A percentile compares a stretch with the other conserved stretches of the same genome.
phyloP scores from a whole-genome alignment of 2,888 invertebrate species.

The Clepsis dumicolana region DNA sequence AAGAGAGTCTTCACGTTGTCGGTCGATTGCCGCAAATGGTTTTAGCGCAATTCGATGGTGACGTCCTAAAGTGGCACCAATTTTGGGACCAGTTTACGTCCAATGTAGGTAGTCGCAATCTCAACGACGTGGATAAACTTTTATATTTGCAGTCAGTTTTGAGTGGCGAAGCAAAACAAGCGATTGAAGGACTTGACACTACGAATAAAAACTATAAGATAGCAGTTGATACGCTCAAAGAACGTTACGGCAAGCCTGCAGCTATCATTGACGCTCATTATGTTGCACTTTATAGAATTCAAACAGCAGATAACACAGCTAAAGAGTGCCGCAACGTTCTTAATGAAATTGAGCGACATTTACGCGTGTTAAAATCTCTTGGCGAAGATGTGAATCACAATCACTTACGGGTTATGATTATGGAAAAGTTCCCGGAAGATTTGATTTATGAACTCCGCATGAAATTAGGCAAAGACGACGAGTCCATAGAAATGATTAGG shows the following conservation, averaged over 20 bases:
- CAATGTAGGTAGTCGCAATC: conserved; percentile 44
- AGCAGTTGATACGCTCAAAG: conserved; percentile 42
- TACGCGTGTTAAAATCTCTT: conserved; percentile 46
- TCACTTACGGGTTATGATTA: conserved; percentile 36
- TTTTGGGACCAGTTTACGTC: conserved; percentile 51
- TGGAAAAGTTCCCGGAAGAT: background rate
- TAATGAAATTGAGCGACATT: conserved; percentile 48
- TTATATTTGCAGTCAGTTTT: conserved; percentile 46
- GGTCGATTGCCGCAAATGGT: conserved; percentile 37
- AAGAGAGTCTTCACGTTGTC: no score
- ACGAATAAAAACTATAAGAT: no score
- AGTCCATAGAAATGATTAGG: background rate
- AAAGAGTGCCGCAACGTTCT: conserved; percentile 40
- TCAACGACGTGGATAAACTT: conserved; percentile 48
- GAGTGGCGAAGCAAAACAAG: conserved; percentile 42
- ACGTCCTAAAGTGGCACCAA: conserved; percentile 46
- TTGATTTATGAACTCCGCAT: background rate
- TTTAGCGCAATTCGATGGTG: conserved; percentile 46
- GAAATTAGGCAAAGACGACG: background rate
- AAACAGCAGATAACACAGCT: conserved; percentile 16
- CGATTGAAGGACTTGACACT: conserved; percentile 46
- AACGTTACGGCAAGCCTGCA: conserved; percentile 41
- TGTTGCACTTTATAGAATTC: conserved; percentile 43
- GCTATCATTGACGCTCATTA: conserved; percentile 46
- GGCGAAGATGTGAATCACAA: conserved; percentile 49